Conservation (phyloP, 2,888 invertebrate genomes). For the Cataglyphis livida region DNA sequence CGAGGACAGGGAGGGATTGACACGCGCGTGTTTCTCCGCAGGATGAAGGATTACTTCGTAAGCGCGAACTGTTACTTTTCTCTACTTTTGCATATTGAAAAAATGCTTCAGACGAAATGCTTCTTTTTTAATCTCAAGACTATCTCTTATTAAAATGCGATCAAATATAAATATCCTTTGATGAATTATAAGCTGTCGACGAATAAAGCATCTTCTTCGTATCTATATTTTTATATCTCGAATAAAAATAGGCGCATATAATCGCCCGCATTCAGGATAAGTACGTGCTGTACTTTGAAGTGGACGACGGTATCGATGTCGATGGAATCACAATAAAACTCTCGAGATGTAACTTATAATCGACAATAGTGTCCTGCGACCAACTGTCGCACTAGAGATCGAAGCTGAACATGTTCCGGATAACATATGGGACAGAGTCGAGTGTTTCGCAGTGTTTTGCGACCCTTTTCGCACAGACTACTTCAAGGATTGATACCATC, state of each 20-base stretch:
- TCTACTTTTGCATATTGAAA: not conserved
- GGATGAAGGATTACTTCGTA: constrained; percentile 28
- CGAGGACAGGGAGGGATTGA: constrained; percentile 36
- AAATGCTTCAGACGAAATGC: not conserved
- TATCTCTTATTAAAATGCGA: not conserved
- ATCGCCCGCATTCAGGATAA: constrained; percentile 62
- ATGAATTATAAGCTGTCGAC: not conserved
- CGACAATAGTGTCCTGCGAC: constrained; percentile 75
- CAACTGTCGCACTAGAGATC: constrained; percentile 77
- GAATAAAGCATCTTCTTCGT: not conserved
- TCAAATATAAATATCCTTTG: not conserved
- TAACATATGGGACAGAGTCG: constrained; percentile 72
- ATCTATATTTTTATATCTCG: not conserved
- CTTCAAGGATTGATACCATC: constrained; percentile 55
- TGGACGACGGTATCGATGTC: constrained; percentile 56
- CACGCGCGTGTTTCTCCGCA: constrained; percentile 24
- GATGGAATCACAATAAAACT: constrained; percentile 48
- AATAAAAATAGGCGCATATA: not conserved
- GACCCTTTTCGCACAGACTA: constrained; percentile 34
- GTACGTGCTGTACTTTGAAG: constrained; percentile 51
- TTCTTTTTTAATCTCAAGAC: not conserved
- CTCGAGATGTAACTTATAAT: constrained; percentile 71
- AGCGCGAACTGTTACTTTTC: constrained; percentile 40
- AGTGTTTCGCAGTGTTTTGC: constrained; percentile 58
- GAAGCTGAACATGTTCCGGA: constrained; percentile 69